Evolutionary conservation across 2,797 vertebrate species (phyloP), one percentile per base, ranked within the genome.

Genomic region (Crenichthys baileyi): DNA sequence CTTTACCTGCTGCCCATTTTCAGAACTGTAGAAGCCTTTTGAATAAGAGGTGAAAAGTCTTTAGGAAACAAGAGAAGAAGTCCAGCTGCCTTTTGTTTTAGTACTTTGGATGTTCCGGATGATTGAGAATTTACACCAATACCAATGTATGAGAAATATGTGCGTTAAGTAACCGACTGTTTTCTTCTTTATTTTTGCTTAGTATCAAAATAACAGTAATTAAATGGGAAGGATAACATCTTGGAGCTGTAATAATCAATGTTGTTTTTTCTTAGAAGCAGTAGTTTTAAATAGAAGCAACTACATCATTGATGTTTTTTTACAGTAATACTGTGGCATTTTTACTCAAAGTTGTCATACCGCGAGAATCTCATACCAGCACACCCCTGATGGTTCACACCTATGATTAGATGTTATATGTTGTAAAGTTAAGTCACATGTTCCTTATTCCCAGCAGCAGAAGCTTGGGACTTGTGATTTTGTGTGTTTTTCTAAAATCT

Each of bases 351-450:
- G 50, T 51, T 18, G 8, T 61, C 29, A 18, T 3, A 31, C 60
- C 13, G 29, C 22, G 16, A 65, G 61, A 39, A 39, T 39, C 61
- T 65, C 31, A 65, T 65, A 22, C 61, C 7, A 12, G 5, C 39
- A 44, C 41, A n/a, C 44, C 73, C 51, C 77, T 81, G 48, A 50
- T 81, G 36, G 36, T 68, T 65, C 48, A 79, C 56, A 46, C 7
- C 22, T 76, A 22, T 46, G 56, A 58, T 79, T 51, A 71, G 68
- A 50, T 70, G 41, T 46, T 11, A n/a, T 3, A 22, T 24, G 31
- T 29, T n/a, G 7, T n/a, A n/a, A n/a, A n/a, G 67, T 20, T 36
- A 56, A 78, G n/a, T 31, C 41, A 46, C 12, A 55, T 53, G 51
- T 51, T 61, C 53, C 46, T 61, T 26, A 18, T 44, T 79, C 26